phyloP scores from a whole-genome alignment of 2,888 invertebrate genomes.

The Ochlodes sylvanus region DNA sequence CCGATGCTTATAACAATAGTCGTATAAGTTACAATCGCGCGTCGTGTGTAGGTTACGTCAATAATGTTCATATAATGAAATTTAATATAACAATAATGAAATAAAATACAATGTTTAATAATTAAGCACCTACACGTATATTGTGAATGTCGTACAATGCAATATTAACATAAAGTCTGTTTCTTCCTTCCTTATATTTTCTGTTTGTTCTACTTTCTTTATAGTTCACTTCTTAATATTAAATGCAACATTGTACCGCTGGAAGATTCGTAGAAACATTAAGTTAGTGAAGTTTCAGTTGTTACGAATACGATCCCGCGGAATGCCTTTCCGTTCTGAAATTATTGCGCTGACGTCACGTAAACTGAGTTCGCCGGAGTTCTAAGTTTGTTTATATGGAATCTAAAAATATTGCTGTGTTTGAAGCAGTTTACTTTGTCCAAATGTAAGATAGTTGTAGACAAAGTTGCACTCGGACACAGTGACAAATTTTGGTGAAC shows the following conservation, averaged over 20 bases:
- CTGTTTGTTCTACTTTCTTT: constrained; percentile 21
- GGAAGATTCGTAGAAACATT: constrained; percentile 21
- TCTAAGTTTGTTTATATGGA: constrained; percentile 67
- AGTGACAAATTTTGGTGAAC: constrained; percentile 66
- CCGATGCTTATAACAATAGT: constrained; percentile 37
- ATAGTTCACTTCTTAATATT: constrained; percentile 20
- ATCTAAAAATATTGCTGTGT: constrained; percentile 66
- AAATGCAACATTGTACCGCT: constrained; percentile 26
- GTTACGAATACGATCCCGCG: constrained; percentile 27
- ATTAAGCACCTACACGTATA: constrained; percentile 36
- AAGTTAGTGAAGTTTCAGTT: constrained; percentile 22
- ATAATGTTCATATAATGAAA: constrained; percentile 36
- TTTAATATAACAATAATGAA: constrained; percentile 40
- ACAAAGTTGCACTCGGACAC: constrained; percentile 72
- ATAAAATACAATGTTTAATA: constrained; percentile 31
- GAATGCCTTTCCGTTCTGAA: constrained; percentile 47
- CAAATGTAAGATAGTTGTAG: constrained; percentile 57
- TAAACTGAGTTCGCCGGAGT: constrained; percentile 61
- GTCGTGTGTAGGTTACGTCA: constrained; percentile 37
- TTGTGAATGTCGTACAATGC: constrained; percentile 24
- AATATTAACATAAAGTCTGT: constrained; percentile 17
- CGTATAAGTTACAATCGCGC: constrained; percentile 37
- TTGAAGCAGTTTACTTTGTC: constrained; percentile 64
- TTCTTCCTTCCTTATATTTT: background rate
- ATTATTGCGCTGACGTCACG: constrained; percentile 64